These are phyloP conservation scores for Lasiommata megera DNA, from an alignment of 2,888 invertebrate genomes.

Conservation along the genomic window DNA sequence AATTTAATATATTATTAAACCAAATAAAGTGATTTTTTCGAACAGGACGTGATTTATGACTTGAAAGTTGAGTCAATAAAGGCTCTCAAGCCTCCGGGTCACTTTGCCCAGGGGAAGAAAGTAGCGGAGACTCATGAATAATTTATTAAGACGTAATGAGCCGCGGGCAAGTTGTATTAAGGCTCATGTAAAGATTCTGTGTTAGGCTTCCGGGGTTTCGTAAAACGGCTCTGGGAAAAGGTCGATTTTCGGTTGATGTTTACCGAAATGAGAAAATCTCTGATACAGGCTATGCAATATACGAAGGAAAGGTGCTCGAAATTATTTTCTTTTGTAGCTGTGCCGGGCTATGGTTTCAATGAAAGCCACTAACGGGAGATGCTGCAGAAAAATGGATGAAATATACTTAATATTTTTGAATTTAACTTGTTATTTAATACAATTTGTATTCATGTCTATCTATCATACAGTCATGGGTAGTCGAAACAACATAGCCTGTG, in stretches of 20 bases:
- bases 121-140: slow-evolving; percentile 59
- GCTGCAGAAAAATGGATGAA: too few relatives aligned
- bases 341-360: too few relatives aligned
- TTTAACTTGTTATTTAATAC: too few relatives aligned
- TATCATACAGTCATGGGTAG: too few relatives aligned
- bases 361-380: too few relatives aligned
- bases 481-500: too few relatives aligned
- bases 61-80: slow-evolving; percentile 26
- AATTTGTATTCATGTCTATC: too few relatives aligned
- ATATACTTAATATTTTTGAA: too few relatives aligned
- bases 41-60: slow-evolving; percentile 46
- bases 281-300: too few relatives aligned
- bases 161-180: slow-evolving; percentile 58
- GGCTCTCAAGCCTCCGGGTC: slow-evolving; percentile 27
- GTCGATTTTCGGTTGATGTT: background rate
- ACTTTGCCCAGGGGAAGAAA: slow-evolving; percentile 29
- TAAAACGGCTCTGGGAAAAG: background rate
- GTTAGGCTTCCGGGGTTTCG: slow-evolving; percentile 27
- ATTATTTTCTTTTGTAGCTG: too few relatives aligned
- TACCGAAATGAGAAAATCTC: background rate
- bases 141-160: slow-evolving; percentile 73
- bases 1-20: background rate
- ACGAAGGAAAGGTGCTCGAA: too few relatives aligned
- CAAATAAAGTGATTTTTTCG: background rate
- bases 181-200: slow-evolving; percentile 50